Evolutionary conservation across 1,140 invertebrate genomes (phyloP), one percentile per base, ranked within the genome.

Genomic region (Pseudoatta argentina): DNA sequence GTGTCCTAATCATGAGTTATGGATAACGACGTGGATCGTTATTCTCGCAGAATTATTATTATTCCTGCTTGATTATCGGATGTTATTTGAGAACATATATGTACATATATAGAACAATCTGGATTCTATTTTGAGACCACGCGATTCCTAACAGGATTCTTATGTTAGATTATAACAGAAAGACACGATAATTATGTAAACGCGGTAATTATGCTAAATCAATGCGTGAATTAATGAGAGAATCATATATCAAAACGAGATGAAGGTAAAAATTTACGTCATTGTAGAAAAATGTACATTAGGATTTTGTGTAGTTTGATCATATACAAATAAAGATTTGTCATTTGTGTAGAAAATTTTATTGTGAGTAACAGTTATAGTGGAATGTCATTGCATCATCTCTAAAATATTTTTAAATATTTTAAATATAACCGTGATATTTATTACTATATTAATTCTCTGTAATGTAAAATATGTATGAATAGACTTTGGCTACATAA

Each of bases 181-280:
- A 73, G 79, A 73, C 24, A 57, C 64, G 79, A 61, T 16, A 34
- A 72, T 82, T 82, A 73, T 51, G 27, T 61, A 57, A 83, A 48
- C 66, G 66, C 24, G 67, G 27, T 55, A 75, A 75, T 82, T 82
- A 82, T 72, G 18, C 67, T 30, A 18, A 82, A 82, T 83, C 39
- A 73, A 63, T 83, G 55, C 79, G 69, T 83, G 69, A 61, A 83
- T 59, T 75, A 83, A 83, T 73, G 44, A 75, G 79, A 73, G 18
- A 39, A 30, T 72, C 55, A 30, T 72, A 39, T 21, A 72, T 59
- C 55, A 5, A 10, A 72, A 83, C 39, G 69, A 34, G 79, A 55
- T 83, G 69, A 75, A 83, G 79, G 79, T 61, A 63, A 75, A 63
- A 24, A 48, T 83, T 83, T 83, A 61, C 79, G 69, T 83, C 79